phyloP scores from a whole-genome alignment of 2,888 invertebrate species.

The Scaptomyza parva region DNA sequence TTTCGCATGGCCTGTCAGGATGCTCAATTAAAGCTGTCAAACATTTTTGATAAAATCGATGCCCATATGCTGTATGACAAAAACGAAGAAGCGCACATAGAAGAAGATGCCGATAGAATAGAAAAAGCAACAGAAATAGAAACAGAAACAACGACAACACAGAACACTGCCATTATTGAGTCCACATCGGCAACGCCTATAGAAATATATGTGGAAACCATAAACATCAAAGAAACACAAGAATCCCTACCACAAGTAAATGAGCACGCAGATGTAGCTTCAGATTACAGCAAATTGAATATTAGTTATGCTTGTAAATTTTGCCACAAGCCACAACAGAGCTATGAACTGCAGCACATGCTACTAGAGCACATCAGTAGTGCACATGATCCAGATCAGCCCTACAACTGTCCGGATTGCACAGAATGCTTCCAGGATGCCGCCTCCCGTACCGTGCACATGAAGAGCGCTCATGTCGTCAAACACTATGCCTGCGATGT shows the following conservation, averaged over 20 bases:
- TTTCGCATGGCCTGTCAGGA: slow-evolving; percentile 78
- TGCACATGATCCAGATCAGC: slow-evolving; percentile 71
- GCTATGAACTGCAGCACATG: slow-evolving; percentile 69
- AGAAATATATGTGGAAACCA: slow-evolving; percentile 50
- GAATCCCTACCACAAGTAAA: slow-evolving; percentile 8
- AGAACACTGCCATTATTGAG: slow-evolving; percentile 71
- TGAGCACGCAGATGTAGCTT: slow-evolving; percentile 19
- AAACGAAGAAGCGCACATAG: slow-evolving; percentile 30
- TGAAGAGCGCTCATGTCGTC: slow-evolving; percentile 75
- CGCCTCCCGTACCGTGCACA: slow-evolving; percentile 80
- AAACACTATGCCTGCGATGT: slow-evolving; percentile 73
- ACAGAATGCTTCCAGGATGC: slow-evolving; percentile 76
- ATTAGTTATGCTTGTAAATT: slow-evolving; percentile 76
- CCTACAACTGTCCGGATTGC: slow-evolving; percentile 80
- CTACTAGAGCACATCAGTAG: slow-evolving; percentile 74
- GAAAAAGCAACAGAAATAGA: slow-evolving; percentile 15
- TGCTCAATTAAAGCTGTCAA: slow-evolving; percentile 76
- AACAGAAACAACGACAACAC: slow-evolving; percentile 30
- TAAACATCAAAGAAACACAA: slow-evolving; percentile 40
- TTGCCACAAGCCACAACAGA: slow-evolving; percentile 72
- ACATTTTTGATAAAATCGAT: slow-evolving; percentile 82
- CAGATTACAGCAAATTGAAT: slow-evolving; percentile 39
- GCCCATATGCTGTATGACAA: slow-evolving; percentile 69
- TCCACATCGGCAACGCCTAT: slow-evolving; percentile 36
- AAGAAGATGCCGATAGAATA: slow-evolving; percentile 5